Conservation (phyloP, 2,113 vertebrate genomes). For the Thamnophis sirtalis region DNA sequence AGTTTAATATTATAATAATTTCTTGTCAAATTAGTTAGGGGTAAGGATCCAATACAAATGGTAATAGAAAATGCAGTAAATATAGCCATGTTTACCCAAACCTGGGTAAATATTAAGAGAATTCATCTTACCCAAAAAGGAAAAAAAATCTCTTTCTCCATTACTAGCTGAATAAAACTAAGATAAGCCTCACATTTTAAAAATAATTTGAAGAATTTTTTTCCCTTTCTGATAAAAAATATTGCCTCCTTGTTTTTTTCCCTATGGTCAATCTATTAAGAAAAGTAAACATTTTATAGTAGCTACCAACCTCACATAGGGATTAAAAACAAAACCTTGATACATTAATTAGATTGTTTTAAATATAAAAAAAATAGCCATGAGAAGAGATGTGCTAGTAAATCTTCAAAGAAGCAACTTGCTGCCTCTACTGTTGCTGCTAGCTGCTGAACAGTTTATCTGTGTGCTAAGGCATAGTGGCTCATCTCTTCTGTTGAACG, state of each 20-base stretch:
- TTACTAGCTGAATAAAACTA: background rate
- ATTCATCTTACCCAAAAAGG: background rate
- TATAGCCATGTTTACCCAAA: background rate
- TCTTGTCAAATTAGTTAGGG: background rate
- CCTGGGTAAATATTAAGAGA: background rate
- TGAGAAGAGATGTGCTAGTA: background rate
- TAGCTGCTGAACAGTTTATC: background rate
- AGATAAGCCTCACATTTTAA: background rate
- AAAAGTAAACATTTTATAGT: background rate
- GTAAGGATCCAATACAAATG: background rate
- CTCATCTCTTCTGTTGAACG: background rate
- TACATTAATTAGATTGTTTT: background rate
- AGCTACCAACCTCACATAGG: background rate
- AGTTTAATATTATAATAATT: background rate
- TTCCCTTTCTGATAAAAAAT: background rate
- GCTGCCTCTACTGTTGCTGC: background rate
- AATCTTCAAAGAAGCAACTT: background rate
- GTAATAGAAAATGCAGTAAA: background rate
- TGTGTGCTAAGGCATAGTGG: background rate
- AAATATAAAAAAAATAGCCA: background rate
- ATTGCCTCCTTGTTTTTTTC: background rate
- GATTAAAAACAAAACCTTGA: background rate
- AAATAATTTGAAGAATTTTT: background rate
- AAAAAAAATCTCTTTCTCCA: background rate
- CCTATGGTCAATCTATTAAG: background rate